Base-by-base conservation (phyloP, 2,888 invertebrate species). In the Zygothrica quintamaculata region DNA sequence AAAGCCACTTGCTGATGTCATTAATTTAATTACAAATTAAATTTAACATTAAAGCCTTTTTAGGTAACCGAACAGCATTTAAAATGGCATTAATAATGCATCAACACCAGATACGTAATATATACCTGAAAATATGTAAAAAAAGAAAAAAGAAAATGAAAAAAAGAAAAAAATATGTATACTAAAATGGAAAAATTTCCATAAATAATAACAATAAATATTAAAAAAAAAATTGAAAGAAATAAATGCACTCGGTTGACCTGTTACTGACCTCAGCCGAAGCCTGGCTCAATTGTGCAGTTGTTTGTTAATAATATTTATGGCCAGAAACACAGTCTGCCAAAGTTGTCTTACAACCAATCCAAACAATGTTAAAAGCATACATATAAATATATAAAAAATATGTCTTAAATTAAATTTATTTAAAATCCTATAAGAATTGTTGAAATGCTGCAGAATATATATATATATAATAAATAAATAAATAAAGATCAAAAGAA, bases 51-150 rank as follows among this genome's bases (percentile, higher is more conserved):
- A 81, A 77, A 64, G 70, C 51, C 60, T 69, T 80, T 68, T 81
- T 79, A 81, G 70, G 48, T 62, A 71, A 50, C 43, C 44, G 50
- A 56, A 42, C 22, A 46, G 65, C 80, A 84, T 86, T 84, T 86
- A 74, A 86, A 84, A 77, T 84, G 66, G 56, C 68, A 84, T 84
- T 76, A 77, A 84, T 84, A 84, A 80, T 84, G 74, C 86, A 84
- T 62, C 69, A 67, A 72, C 84, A 79, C 71, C 86, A 77, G 75
- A 62, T 71, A 62, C 48, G 18, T 3, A n/a, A n/a, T n/a, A 2
- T 22, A 22, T 37, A 46, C 50, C 46, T 13, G 7, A 52, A n/a
- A 25, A 11, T 22, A 44, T 25, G 22, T 40, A 34, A 11, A 43
- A 25, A 40, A 31, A 16, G 50, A 56, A 67, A 46, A 26, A 26